Evolutionary conservation across 2,888 invertebrate species (phyloP).

Genomic region (Anarsia innoxiella): DNA sequence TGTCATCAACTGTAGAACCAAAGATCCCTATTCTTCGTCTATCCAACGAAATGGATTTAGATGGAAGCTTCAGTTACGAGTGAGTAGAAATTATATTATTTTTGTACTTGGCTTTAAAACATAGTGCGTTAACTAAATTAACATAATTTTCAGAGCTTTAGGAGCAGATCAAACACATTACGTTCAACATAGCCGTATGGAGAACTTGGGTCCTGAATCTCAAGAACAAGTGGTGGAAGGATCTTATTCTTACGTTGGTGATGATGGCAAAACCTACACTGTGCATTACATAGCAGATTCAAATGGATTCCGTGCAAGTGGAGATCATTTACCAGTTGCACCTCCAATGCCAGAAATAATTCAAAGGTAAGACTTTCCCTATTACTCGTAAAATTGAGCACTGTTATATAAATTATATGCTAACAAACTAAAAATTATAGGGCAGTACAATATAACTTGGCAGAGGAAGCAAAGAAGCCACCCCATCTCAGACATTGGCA

Average conservation of each 20-base stretch:
- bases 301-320: slow-evolving; percentile 84
- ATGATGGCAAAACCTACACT: slow-evolving; percentile 77
- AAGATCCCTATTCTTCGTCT: slow-evolving; percentile 68
- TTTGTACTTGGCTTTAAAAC: not conserved
- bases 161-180: slow-evolving; percentile 73
- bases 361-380: slow-evolving; percentile 73
- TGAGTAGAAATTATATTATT: slow-evolving; percentile 34
- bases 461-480: slow-evolving; percentile 63
- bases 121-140: not conserved
- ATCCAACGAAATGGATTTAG: slow-evolving; percentile 73
- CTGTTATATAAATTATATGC: not conserved
- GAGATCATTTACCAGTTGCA: slow-evolving; percentile 85
- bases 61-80: slow-evolving; percentile 74
- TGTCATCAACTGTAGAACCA: slow-evolving; percentile 63
- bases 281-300: slow-evolving; percentile 83
- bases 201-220: slow-evolving; percentile 72
- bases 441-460: slow-evolving; percentile 64
- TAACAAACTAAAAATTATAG: slow-evolving; percentile 41
- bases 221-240: slow-evolving; percentile 77
- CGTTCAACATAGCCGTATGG: slow-evolving; percentile 73
- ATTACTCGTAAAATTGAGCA: too few species aligned
- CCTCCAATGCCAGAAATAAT: slow-evolving; percentile 84
- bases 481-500: slow-evolving; percentile 52
- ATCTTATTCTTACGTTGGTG: slow-evolving; percentile 78
- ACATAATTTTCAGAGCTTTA: slow-evolving; percentile 45